Conservation (phyloP, 2,888 invertebrate species). For the Rapana venosa region DNA sequence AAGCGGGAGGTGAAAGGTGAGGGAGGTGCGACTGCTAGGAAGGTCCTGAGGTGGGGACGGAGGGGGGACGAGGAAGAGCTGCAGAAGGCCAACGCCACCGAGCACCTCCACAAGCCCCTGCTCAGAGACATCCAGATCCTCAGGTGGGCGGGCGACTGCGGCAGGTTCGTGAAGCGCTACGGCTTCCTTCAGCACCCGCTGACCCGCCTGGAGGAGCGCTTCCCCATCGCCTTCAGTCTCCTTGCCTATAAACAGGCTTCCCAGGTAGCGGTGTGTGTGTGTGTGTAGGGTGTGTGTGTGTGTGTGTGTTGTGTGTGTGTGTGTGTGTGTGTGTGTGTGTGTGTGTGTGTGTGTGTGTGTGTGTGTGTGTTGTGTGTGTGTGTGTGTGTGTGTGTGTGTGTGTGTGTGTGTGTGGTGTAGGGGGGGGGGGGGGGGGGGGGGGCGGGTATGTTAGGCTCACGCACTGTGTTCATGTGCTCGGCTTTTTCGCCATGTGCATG, state of each 20-base stretch:
- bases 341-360: background rate
- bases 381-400: background rate
- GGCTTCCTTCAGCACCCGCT: background rate
- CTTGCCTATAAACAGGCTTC: background rate
- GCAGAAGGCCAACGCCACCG: background rate
- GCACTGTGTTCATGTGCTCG: too few species aligned
- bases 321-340: background rate
- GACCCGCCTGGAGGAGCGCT: background rate
- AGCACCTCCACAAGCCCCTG: background rate
- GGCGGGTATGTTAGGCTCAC: background rate
- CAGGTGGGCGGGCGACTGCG: background rate
- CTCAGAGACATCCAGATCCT: background rate
- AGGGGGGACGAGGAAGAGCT: background rate
- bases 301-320: background rate
- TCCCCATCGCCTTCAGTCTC: background rate
- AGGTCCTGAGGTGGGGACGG: too few species aligned
- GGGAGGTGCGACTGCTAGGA: background rate
- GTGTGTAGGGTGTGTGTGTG: too few species aligned
- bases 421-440: background rate
- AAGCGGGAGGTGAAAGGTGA: background rate
- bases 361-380: background rate
- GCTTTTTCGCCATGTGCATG: too few species aligned
- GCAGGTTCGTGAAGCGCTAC: background rate
- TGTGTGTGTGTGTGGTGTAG: background rate
- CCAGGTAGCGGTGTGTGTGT: background rate